Conservation (phyloP, 92 coral and sea anemone genomes). For the Parazoanthus atlanticus region DNA sequence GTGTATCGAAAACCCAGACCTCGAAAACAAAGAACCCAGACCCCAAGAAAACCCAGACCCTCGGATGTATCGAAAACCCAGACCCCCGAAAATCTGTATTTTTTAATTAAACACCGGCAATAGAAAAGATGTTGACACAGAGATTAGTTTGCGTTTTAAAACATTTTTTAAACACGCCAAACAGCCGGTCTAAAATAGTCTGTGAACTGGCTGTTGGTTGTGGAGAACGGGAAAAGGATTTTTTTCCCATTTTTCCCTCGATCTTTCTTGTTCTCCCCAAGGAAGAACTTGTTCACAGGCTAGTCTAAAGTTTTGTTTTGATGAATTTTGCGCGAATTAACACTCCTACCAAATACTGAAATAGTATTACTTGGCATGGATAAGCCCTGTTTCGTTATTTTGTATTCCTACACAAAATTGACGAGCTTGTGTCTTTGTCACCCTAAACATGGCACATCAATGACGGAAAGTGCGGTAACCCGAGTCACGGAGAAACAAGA, state of each 20-base stretch:
- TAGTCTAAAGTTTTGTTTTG: constrained; percentile 8
- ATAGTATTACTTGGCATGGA: constrained; percentile 1
- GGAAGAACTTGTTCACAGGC: background rate
- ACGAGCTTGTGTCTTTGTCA: constrained; percentile 11
- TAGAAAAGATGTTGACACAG: constrained; percentile 1
- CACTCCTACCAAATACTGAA: constrained; percentile 8
- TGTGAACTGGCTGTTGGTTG: no score
- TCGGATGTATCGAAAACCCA: constrained; percentile 9
- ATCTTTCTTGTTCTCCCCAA: background rate
- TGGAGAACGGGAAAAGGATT: no score
- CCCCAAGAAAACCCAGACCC: constrained; percentile 1
- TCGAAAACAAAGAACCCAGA: background rate
- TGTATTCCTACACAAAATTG: constrained; percentile 9
- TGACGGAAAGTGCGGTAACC: constrained; percentile 15
- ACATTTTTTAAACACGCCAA: no score
- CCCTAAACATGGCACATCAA: background rate
- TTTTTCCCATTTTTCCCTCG: no score
- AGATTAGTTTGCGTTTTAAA: background rate
- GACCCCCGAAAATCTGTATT: background rate
- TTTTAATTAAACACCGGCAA: constrained; percentile 11
- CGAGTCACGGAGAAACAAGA: constrained; percentile 6
- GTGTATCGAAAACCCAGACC: background rate
- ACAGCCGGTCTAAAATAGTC: no score
- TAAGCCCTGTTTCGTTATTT: constrained; percentile 1
- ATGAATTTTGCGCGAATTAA: constrained; percentile 15